Percentiles rank a stretch among this genome's conserved stretches.
phyloP scores from a whole-genome alignment of 2,113 vertebrate genomes.

The Gadus chalcogrammus region DNA sequence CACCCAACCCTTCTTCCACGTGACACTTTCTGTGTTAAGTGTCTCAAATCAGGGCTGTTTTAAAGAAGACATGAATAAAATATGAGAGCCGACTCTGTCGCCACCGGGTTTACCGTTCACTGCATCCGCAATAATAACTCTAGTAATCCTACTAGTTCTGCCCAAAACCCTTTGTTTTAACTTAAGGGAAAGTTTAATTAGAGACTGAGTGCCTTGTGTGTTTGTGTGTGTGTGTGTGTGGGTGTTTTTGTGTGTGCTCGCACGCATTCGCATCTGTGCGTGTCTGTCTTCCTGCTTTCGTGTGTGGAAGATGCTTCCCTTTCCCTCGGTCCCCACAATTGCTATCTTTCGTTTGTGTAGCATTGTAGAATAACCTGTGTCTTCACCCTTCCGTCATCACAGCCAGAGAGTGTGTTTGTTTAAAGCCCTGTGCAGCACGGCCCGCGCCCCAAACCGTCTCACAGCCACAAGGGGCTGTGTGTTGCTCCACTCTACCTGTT shows the following conservation, averaged over 20 bases:
- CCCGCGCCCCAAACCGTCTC: not conserved
- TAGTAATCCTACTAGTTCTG: constrained; percentile 24
- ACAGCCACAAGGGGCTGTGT: not conserved
- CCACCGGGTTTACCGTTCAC: constrained; percentile 32
- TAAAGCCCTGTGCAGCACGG: not conserved
- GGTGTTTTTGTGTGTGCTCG: constrained; percentile 5
- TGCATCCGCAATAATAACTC: constrained; percentile 40
- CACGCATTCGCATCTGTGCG: constrained; percentile 3
- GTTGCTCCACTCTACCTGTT: constrained; percentile 49
- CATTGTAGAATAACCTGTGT: no score
- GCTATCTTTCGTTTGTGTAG: no score
- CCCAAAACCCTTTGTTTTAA: constrained; percentile 7
- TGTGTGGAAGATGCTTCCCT: not conserved
- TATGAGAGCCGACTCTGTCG: constrained; percentile 20
- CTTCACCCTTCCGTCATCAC: no score
- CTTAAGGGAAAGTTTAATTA: constrained; percentile 13
- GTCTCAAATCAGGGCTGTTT: constrained; percentile 15
- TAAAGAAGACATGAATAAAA: constrained; percentile 31
- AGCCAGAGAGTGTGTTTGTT: not conserved
- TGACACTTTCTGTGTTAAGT: constrained; percentile 3
- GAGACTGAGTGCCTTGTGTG: not conserved
- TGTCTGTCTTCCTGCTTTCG: not conserved
- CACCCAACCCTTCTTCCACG: not conserved
- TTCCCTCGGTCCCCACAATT: not conserved
- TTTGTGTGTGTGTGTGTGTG: constrained; percentile 13